Base-by-base conservation (phyloP, 2,888 invertebrate species). In the Dasypogon diadema region DNA sequence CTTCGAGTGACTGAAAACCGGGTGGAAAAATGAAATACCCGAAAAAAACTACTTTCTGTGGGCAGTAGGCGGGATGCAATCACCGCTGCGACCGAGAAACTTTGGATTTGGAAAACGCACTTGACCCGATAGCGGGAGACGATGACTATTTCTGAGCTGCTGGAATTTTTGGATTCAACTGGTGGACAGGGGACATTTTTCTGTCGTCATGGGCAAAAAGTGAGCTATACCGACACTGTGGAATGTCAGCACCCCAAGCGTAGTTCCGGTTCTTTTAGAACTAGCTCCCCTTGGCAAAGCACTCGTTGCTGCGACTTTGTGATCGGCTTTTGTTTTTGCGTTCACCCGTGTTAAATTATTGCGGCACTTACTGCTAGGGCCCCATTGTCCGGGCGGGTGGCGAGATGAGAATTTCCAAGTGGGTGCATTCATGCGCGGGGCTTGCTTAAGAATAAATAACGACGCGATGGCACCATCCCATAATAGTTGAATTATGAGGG, bases 201-300 rank as follows among this genome's bases (percentile, higher is more conserved):
- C 16, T 48, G 14, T 48, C 55, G 8, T n/a, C 55, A 8, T 22
- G 2, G 8, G 10, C 22, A 22, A 12, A 22, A 55, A 18, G 21
- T 21, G 8, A 55, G 18, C 2, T 26, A 18, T 21, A 22, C 30
- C 70, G 70, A 54, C 54, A 54, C 51, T 48, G 22, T 21, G 42
- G 54, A 51, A 54, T 48, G 65, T 65, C 70, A 70, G 16, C 70
- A 16, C 54, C 16, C 54, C 34, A 24, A 54, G n/a, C 70, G 70
- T 70, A 21, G 70, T 70, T 70, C 70, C 70, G 70, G 70, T 70
- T 70, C 70, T 30, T 70, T 54, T 54, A 30, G 70, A 70, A 51
- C 34, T 37, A 16, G 16, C 34, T 34, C 56, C 54, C 54, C 24
- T 26, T 22, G 12, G 16, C 54, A 18, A 18, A 8, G 5, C 8